These are phyloP conservation scores for Bambusicola thoracicus DNA, from an alignment of 2,113 vertebrate species.

Conservation along the genomic window DNA sequence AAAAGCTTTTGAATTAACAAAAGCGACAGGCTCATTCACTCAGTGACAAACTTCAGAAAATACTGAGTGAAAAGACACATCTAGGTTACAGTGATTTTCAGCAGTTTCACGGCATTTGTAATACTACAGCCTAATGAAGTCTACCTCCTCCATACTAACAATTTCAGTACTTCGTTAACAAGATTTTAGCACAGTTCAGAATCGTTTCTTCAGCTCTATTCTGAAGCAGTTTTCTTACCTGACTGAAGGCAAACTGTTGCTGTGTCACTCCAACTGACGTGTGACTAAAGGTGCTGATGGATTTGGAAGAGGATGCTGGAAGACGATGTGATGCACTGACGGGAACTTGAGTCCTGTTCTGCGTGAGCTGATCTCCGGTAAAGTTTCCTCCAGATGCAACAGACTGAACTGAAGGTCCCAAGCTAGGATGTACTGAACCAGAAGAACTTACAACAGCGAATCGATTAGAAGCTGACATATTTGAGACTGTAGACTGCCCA, in stretches of 20 bases:
- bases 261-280: conserved; percentile 70
- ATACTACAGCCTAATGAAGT: neutral
- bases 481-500: conserved; percentile 75
- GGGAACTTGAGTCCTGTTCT: conserved; percentile 80
- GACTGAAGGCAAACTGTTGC: conserved; percentile 77
- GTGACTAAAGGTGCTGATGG: conserved; percentile 77
- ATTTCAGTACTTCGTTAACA: neutral
- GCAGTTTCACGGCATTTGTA: neutral
- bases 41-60: neutral
- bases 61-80: fast-evolving
- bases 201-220: neutral
- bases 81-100: neutral
- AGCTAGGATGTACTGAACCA: conserved; percentile 73
- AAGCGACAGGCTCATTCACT: neutral
- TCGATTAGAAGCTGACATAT: conserved; percentile 78
- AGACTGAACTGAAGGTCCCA: conserved; percentile 76
- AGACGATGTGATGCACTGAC: conserved; percentile 86
- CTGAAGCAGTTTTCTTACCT: conserved; percentile 69
- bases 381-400: conserved; percentile 75
- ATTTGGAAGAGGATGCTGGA: conserved; percentile 85
- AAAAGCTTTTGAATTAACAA: neutral
- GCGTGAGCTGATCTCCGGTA: conserved; percentile 74
- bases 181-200: neutral
- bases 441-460: conserved; percentile 87
- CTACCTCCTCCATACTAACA: neutral